Percentiles rank a stretch among this genome's conserved stretches.
Evolutionary conservation across 1,140 invertebrate genomes (phyloP).

Genomic region (Rhopalosiphum padi): DNA sequence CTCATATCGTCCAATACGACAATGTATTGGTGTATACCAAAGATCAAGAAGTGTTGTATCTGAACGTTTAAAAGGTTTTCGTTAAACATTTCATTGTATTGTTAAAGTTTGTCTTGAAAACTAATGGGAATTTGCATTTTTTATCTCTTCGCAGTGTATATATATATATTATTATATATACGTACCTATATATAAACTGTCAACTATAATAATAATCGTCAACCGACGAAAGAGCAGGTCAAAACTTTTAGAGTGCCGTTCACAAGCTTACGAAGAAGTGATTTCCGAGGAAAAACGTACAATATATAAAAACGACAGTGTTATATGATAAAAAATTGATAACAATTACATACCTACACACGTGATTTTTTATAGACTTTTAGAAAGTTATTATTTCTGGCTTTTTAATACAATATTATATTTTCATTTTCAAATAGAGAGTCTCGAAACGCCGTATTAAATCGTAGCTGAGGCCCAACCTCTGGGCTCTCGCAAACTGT

Average conservation of each 20-base stretch:
- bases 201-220: neutral
- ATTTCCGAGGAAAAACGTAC: neutral
- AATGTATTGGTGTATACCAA: neutral
- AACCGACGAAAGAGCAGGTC: neutral
- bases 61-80: conserved; percentile 8
- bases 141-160: neutral
- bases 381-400: neutral
- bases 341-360: neutral
- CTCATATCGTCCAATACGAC: neutral
- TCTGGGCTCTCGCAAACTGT: neutral
- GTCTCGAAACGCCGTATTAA: neutral
- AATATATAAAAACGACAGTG: neutral
- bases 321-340: neutral
- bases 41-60: neutral
- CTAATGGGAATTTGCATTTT: neutral
- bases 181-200: neutral
- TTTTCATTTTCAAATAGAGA: neutral
- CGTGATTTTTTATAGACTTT: neutral
- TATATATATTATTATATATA: neutral
- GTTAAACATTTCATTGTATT: neutral
- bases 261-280: neutral
- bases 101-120: neutral
- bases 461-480: neutral
- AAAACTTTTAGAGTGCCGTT: neutral
- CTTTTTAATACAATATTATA: conserved; percentile 1